A percentile compares a stretch with the other conserved stretches of the same genome.
Conservation (phyloP, 2,797 vertebrate genomes). For the Hirundo rustica region DNA sequence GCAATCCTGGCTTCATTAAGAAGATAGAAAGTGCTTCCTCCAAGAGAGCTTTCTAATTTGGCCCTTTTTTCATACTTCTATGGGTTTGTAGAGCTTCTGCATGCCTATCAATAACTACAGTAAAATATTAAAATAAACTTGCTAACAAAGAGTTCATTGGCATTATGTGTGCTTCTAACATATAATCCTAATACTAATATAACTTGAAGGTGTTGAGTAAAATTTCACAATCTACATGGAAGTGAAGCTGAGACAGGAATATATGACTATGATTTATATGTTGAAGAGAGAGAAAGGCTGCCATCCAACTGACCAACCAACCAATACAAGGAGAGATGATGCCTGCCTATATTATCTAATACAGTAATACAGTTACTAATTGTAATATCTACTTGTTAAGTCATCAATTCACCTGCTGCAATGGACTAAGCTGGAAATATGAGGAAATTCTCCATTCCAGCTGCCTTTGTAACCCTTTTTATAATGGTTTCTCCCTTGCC, state of each 20-base stretch:
- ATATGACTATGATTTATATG: background rate
- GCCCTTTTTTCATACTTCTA: background rate
- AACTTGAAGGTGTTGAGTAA: constrained; percentile 4
- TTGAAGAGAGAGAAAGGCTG: background rate
- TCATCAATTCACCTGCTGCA: fast-evolving
- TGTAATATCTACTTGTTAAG: background rate
- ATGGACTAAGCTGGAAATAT: background rate
- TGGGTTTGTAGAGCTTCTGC: background rate
- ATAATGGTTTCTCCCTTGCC: background rate
- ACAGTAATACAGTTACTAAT: no score
- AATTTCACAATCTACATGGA: background rate
- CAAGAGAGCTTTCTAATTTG: background rate
- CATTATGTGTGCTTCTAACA: background rate
- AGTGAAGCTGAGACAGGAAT: background rate
- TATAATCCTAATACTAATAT: background rate
- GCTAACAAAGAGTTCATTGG: constrained; percentile 39
- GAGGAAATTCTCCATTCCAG: background rate
- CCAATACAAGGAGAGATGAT: background rate
- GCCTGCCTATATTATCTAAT: background rate
- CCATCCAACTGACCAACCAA: background rate
- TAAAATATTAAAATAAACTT: constrained; percentile 51
- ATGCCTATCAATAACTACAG: background rate
- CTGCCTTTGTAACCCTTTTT: background rate
- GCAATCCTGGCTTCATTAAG: constrained; percentile 34
- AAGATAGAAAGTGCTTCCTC: constrained; percentile 35